These are phyloP conservation scores for Galaxias olidus DNA, from an alignment of 2,797 vertebrate species.

Conservation along the genomic window DNA sequence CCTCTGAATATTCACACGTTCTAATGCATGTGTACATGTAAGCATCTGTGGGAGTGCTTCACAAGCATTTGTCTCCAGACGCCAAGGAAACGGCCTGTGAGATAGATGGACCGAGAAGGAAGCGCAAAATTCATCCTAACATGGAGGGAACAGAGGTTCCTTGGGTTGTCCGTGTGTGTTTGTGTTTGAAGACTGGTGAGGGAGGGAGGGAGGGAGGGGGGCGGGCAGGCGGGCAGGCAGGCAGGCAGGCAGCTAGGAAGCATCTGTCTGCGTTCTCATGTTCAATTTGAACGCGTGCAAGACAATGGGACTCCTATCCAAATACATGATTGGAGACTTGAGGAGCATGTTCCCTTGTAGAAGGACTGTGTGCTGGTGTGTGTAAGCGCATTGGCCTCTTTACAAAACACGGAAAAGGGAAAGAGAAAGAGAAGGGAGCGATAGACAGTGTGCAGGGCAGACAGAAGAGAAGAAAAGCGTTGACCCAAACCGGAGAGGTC, in stretches of 20 bases:
- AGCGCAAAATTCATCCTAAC: too few species aligned
- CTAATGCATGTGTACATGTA: not conserved
- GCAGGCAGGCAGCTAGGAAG: too few species aligned
- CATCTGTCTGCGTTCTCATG: too few species aligned
- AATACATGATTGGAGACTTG: too few species aligned
- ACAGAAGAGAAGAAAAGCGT: not conserved
- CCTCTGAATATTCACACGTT: not conserved
- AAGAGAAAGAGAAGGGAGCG: not conserved
- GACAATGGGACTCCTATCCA: too few species aligned
- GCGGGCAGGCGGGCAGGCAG: too few species aligned
- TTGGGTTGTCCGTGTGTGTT: not conserved
- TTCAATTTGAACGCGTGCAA: too few species aligned
- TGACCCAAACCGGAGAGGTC: not conserved
- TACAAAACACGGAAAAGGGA: not conserved
- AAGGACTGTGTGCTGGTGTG: too few species aligned
- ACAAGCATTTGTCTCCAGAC: conserved; percentile 6
- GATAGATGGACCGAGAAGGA: not conserved
- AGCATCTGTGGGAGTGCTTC: not conserved
- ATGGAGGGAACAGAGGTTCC: not conserved
- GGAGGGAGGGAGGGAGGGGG: too few species aligned
- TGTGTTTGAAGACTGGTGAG: too few species aligned
- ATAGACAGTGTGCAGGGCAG: conserved; percentile 13
- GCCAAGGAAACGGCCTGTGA: not conserved
- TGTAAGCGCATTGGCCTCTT: not conserved
- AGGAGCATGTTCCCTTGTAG: too few species aligned